Evolutionary conservation across 2,888 invertebrate genomes (phyloP), one percentile per base, ranked within the genome.

Genomic region (Xanthorhoe designata): DNA sequence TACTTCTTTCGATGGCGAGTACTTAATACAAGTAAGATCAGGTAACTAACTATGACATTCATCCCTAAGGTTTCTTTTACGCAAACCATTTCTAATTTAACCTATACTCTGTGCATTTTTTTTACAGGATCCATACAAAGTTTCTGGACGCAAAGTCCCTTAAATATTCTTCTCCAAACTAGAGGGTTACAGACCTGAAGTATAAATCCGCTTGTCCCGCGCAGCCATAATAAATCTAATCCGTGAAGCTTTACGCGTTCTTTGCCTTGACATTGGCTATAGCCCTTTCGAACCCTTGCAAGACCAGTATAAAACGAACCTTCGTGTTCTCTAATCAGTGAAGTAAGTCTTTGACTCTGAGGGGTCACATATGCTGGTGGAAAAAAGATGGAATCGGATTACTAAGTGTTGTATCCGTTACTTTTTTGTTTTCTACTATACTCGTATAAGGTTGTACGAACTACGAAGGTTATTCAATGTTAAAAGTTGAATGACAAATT

Each of bases 361-460:
- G 47, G 59, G 69, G 51, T 71, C 69, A 51, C 42, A 60, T n/a
- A 29, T n/a, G 10, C 38, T 65, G 61, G 57, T 59, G 29, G 59
- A 45, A 13, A 65, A 61, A 66, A 53, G 66, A 47, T 69, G 57
- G 73, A 75, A 68, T 78, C 70, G 71, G 73, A 75, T 81, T 72
- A 75, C 78, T 71, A 66, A 72, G 75, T 74, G 74, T 75, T 69
- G 79, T 76, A 76, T 78, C 78, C 76, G 74, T 76, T 81, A 79
- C 77, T 79, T 82, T 68, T 73, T 75, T 75, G 80, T 76, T 73
- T 80, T 84, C 80, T 10, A 15, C 57, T 53, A n/a, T n/a, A n/a
- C n/a, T n/a, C n/a, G 54, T 59, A 49, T 54, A 19, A 6, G 29
- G 15, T 35, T 49, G 45, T 17, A 6, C 29, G 17, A 50, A 55